These are phyloP conservation scores for Lasioglossum vierecki DNA, from an alignment of 2,888 invertebrate genomes.

Conservation along the genomic window DNA sequence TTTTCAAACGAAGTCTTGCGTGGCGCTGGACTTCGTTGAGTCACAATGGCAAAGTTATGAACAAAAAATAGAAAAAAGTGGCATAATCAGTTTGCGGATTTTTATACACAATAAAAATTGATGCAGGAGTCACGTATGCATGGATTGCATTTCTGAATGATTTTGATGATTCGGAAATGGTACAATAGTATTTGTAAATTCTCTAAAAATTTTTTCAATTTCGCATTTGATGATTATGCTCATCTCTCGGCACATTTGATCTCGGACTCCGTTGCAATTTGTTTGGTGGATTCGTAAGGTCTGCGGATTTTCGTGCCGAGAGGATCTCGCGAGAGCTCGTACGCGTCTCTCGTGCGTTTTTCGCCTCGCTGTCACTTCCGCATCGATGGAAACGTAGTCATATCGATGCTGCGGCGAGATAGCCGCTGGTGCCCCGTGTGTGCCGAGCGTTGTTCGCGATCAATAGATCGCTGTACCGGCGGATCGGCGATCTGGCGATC, in stretches of 20 bases:
- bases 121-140: background rate
- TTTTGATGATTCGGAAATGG: background rate
- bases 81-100: background rate
- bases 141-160: background rate
- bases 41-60: background rate
- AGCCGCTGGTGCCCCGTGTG: slow-evolving; percentile 70
- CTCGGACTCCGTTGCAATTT: slow-evolving; percentile 18
- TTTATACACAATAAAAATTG: background rate
- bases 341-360: slow-evolving; percentile 55
- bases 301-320: slow-evolving; percentile 1
- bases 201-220: too few species aligned
- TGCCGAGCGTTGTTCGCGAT: slow-evolving; percentile 79
- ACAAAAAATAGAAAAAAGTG: background rate
- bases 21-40: background rate
- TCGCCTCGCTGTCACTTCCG: slow-evolving; percentile 62
- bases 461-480: slow-evolving; percentile 80
- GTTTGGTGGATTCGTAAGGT: slow-evolving; percentile 25
- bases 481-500: slow-evolving; percentile 79
- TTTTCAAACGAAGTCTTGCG: background rate
- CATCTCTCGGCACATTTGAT: background rate
- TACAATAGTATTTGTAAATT: background rate
- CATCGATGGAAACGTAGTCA: slow-evolving; percentile 76
- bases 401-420: slow-evolving; percentile 71
- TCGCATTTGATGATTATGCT: background rate
- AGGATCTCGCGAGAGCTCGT: slow-evolving; percentile 41